These are phyloP conservation scores for Aspidapion aeneum DNA, from an alignment of 2,888 invertebrate species.

Conservation along the genomic window DNA sequence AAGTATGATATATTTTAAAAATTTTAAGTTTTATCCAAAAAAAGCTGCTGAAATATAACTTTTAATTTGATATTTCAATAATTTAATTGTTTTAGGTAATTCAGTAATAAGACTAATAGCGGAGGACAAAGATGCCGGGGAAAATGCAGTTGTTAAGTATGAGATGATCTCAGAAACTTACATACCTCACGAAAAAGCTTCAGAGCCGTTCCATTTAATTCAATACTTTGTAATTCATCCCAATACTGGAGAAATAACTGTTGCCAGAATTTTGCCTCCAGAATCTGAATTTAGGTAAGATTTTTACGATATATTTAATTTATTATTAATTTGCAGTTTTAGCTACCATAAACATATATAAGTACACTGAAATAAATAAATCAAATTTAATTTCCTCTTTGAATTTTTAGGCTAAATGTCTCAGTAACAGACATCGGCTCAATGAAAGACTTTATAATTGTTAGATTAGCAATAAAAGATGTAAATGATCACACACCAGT, in stretches of 20 bases:
- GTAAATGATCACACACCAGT: conserved; percentile 82
- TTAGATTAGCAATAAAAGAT: conserved; percentile 72
- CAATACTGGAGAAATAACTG: conserved; percentile 68
- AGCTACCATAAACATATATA: no score
- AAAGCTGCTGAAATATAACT: no score
- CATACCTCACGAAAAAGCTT: conserved; percentile 53
- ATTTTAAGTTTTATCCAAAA: no score
- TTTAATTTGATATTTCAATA: no score
- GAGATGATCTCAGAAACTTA: conserved; percentile 66
- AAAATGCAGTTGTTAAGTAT: conserved; percentile 69
- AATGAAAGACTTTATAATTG: conserved; percentile 63
- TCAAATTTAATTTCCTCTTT: background rate
- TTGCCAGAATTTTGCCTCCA: conserved; percentile 67
- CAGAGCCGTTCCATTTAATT: conserved; percentile 53
- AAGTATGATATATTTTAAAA: no score
- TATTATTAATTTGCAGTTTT: no score
- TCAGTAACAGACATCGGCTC: conserved; percentile 75
- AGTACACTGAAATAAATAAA: no score
- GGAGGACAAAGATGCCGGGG: conserved; percentile 67
- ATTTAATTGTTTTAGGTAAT: conserved; percentile 20
- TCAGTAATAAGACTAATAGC: conserved; percentile 67
- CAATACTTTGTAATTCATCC: conserved; percentile 75
- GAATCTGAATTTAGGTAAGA: conserved; percentile 61
- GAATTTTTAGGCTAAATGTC: conserved; percentile 58
- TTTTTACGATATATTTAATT: no score